phyloP scores from a whole-genome alignment of 2,888 invertebrate species.

The Rapana venosa region DNA sequence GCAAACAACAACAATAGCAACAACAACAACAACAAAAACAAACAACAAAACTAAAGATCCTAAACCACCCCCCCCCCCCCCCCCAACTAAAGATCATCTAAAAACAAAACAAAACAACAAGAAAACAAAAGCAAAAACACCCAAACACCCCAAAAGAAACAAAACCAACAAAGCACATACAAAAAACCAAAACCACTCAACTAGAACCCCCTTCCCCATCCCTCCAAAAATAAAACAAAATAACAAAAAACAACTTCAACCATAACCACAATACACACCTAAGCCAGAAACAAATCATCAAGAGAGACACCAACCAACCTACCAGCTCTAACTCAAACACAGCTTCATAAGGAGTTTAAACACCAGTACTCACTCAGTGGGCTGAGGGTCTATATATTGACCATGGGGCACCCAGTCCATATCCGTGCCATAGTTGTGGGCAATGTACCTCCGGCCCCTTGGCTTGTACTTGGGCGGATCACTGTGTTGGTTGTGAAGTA shows the following conservation, averaged over 20 bases:
- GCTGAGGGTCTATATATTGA: slow-evolving; percentile 62
- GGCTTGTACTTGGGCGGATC: slow-evolving; percentile 52
- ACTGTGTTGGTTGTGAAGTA: slow-evolving; percentile 58
- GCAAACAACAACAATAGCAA: no score
- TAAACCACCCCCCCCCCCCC: no score
- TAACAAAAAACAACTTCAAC: no score
- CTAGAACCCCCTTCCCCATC: background rate
- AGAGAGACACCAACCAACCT: background rate
- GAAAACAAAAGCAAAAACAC: background rate
- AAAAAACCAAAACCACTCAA: background rate
- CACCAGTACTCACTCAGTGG: slow-evolving; percentile 65
- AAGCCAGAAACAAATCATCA: background rate
- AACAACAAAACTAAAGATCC: no score
- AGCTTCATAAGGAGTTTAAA: background rate
- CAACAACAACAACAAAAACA: no score
- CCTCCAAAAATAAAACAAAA: no score
- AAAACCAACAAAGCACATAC: background rate
- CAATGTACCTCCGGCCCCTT: slow-evolving; percentile 66
- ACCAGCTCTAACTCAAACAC: background rate
- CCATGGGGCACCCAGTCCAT: slow-evolving; percentile 72
- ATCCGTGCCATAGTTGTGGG: slow-evolving; percentile 69
- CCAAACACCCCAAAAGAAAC: background rate
- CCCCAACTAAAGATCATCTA: no score
- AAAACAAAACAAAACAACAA: background rate
- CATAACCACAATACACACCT: no score